Base-by-base conservation (phyloP, 2,797 vertebrate genomes). In the Perodicticus potto region DNA sequence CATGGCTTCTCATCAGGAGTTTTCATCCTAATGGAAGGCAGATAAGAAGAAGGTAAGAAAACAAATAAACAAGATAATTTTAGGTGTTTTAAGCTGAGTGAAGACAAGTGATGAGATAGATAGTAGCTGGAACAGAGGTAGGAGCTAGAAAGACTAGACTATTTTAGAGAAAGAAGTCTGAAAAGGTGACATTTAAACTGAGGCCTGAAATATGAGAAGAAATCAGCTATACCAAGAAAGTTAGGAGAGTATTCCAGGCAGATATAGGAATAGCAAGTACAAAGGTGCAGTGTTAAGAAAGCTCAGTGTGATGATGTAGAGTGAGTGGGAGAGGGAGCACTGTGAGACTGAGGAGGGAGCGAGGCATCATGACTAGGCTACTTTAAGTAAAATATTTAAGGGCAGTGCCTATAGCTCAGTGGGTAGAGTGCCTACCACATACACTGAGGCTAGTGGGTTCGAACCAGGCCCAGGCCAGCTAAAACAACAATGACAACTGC, bases 341-440 rank as follows among this genome's bases (percentile, higher is more conserved):
- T 43, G 1, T 40, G 10, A 32, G 34, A 19, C 22, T 9, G 25
- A 78, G 43, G 67, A 72, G 59, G 25, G 9, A 59, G 57, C 40
- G 9, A 43, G 55, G 25, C n/a, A 86, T 45, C 59, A 4, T 23
- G 34, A 72, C 9, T 20, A 70, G 4, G 34, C 55, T 69, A 63
- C 37, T 89, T 85, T 43, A 61, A 91, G 53, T 69, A 72, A 78
- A 85, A 85, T 81, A 61, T 17, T 73, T n/a, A 88, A 73, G 57
- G 49, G 49, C 14, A 14, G 49, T 16, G 49, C 14, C 49, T 14
- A 14, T 53, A 53, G 49, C 49, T 53, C 49, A 53, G 49, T 53
- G 49, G 14, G 49, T 53, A 53, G 49, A 4, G 14, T 14, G 4
- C 49, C 49, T 14, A 53, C 14, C 49, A 53, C 14, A 53, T 53